phyloP scores from a whole-genome alignment of 2,888 invertebrate species.

The Eutolmus rufibarbis region DNA sequence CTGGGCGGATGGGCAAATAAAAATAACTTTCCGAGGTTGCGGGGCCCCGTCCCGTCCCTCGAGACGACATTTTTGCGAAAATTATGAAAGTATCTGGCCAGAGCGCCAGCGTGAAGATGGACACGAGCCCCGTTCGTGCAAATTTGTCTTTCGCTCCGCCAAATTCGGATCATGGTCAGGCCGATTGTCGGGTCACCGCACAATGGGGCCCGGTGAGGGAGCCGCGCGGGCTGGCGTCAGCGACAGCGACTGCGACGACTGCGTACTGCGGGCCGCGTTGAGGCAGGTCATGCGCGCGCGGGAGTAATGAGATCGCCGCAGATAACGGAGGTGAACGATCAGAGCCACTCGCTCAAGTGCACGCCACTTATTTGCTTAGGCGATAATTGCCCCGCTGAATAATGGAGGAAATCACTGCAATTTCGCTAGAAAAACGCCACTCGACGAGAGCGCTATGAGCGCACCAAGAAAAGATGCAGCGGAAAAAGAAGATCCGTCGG shows the following conservation, averaged over 20 bases:
- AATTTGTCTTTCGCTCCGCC: neutral
- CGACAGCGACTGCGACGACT: neutral
- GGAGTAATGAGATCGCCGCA: conserved; percentile 19
- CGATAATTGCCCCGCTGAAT: conserved; percentile 16
- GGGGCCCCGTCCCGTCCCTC: neutral
- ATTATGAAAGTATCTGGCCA: conserved; percentile 7
- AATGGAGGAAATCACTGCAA: neutral
- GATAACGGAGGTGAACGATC: conserved; percentile 36
- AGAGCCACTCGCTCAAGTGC: conserved; percentile 24
- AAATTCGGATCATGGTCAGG: conserved; percentile 33
- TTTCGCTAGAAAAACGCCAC: conserved; percentile 3
- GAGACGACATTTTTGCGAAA: neutral
- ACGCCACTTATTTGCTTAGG: neutral
- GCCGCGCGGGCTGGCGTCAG: too few species aligned
- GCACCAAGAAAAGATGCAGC: neutral
- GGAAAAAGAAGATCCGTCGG: neutral
- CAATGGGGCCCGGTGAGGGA: neutral
- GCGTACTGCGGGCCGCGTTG: conserved; percentile 17
- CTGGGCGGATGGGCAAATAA: neutral
- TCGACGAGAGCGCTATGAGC: neutral
- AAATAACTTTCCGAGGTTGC: neutral
- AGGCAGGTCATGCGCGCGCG: conserved; percentile 23
- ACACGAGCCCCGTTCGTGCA: neutral
- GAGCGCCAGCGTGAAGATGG: neutral
- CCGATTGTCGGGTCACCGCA: neutral